Percentiles rank a stretch among this genome's conserved stretches.
Conservation (phyloP, 1,140 invertebrate genomes). For the Spodoptera frugiperda region DNA sequence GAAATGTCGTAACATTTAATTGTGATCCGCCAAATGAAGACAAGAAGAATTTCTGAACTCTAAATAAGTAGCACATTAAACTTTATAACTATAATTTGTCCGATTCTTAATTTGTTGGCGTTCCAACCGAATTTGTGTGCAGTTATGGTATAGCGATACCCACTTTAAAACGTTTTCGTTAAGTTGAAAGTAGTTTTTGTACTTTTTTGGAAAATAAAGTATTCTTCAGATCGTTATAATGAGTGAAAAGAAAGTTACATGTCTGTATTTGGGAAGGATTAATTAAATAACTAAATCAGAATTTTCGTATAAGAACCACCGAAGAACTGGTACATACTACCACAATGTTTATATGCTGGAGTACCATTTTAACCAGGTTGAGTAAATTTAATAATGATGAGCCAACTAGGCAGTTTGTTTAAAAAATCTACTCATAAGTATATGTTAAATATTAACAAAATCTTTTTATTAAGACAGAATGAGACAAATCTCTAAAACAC, state of each 20-base stretch:
- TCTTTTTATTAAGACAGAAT: no score
- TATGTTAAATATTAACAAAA: no score
- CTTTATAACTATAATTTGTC: slow-evolving; percentile 32
- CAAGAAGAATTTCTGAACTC: neutral
- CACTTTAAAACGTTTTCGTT: neutral
- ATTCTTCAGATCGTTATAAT: neutral
- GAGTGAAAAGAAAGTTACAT: neutral
- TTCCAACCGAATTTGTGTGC: neutral
- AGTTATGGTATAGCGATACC: neutral
- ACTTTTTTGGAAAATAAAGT: slow-evolving; percentile 9
- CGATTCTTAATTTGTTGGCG: slow-evolving; percentile 9
- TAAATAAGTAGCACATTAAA: slow-evolving; percentile 33
- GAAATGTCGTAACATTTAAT: slow-evolving; percentile 4
- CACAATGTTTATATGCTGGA: no score
- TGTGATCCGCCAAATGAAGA: neutral
- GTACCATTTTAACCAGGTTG: no score
- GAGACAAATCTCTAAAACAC: no score
- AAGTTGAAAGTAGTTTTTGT: slow-evolving; percentile 20
- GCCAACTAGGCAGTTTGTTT: no score
- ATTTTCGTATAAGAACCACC: no score
- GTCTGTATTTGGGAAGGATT: neutral
- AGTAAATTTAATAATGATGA: no score
- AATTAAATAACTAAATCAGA: neutral
- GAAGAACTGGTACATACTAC: no score
- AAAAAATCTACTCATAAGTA: no score